A percentile compares a stretch with the other conserved stretches of the same genome.
Conservation (phyloP, 2,797 vertebrate genomes). For the Pangasius krempfi region DNA sequence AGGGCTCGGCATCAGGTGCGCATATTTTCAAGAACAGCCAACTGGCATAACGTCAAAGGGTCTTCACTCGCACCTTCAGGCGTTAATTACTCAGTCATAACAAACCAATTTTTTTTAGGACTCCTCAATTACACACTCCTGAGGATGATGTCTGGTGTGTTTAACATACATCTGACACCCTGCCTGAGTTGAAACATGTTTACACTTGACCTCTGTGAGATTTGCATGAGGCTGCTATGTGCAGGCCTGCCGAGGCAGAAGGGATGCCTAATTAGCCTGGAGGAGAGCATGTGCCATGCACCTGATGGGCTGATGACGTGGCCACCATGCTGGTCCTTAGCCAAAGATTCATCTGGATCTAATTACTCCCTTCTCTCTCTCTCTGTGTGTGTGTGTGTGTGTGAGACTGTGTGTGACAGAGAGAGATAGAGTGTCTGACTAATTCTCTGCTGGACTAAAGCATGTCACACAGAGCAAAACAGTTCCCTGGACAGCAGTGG, state of each 20-base stretch:
- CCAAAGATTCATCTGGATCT: conserved; percentile 38
- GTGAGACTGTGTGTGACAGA: background rate
- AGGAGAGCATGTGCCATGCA: conserved; percentile 33
- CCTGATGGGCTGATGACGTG: conserved; percentile 51
- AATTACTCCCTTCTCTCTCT: conserved; percentile 22
- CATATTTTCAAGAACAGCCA: conserved; percentile 13
- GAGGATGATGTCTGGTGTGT: background rate
- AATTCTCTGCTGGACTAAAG: conserved; percentile 28
- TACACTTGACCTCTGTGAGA: background rate
- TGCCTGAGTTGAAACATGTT: no score
- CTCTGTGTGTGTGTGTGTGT: background rate
- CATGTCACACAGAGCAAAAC: conserved; percentile 34
- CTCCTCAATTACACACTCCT: background rate
- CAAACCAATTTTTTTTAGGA: background rate
- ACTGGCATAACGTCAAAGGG: background rate
- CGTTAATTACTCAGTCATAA: conserved; percentile 24
- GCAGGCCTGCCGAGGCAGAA: conserved; percentile 33
- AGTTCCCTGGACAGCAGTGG: conserved; percentile 26
- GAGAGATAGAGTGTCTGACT: background rate
- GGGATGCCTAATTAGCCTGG: conserved; percentile 57
- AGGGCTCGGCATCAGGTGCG: background rate
- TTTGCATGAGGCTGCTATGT: conserved; percentile 1
- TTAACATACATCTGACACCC: conserved; percentile 14
- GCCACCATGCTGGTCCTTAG: conserved; percentile 24
- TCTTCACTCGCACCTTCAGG: background rate